phyloP scores from a whole-genome alignment of 2,888 invertebrate genomes.

The Stegophylla sp. region DNA sequence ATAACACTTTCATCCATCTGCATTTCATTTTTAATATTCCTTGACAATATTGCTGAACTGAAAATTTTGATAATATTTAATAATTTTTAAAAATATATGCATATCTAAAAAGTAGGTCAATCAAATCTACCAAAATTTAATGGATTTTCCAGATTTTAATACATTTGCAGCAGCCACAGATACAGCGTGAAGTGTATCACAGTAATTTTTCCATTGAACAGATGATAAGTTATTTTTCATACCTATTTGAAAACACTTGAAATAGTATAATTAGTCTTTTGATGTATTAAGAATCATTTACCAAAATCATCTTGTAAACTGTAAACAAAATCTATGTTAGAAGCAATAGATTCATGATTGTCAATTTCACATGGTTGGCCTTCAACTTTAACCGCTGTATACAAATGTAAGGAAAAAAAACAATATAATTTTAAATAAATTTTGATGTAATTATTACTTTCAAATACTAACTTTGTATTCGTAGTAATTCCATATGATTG shows the following conservation, averaged over 20 bases:
- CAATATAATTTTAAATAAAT: not conserved
- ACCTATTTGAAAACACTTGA: slow-evolving; percentile 6
- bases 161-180: slow-evolving; percentile 35
- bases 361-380: slow-evolving; percentile 47
- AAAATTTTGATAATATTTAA: slow-evolving; percentile 33
- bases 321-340: slow-evolving; percentile 43
- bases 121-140: slow-evolving; percentile 36
- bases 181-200: slow-evolving; percentile 33
- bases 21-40: slow-evolving; percentile 4
- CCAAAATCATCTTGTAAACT: slow-evolving; percentile 33
- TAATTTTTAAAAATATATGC: not conserved
- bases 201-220: slow-evolving; percentile 45
- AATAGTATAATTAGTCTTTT: not conserved
- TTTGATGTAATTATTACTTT: slow-evolving; percentile 28
- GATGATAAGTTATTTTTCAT: slow-evolving; percentile 25
- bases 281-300: not conserved
- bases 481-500: slow-evolving; percentile 76
- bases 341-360: slow-evolving; percentile 48
- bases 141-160: slow-evolving; percentile 28
- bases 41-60: slow-evolving; percentile 36
- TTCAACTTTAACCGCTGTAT: slow-evolving; percentile 48
- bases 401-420: not conserved
- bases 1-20: slow-evolving; percentile 19
- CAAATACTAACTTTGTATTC: slow-evolving; percentile 76
- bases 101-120: not conserved